A percentile compares a stretch with the other conserved stretches of the same genome.
These are phyloP conservation scores for Telmatherina bonti DNA, from an alignment of 2,797 vertebrate genomes.

Conservation along the genomic window DNA sequence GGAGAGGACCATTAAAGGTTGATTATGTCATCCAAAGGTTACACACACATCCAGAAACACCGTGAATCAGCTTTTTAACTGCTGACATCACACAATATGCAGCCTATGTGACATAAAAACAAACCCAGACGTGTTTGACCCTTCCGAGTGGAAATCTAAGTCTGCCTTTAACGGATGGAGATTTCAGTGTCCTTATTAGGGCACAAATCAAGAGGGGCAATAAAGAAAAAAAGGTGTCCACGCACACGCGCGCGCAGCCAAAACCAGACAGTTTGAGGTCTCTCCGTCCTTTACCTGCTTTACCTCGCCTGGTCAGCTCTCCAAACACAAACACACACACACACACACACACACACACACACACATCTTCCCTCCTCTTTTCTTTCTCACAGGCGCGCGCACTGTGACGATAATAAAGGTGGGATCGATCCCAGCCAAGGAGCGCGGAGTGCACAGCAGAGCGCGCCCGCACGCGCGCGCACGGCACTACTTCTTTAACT, in stretches of 20 bases:
- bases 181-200: slow-evolving; percentile 70
- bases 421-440: slow-evolving; percentile 48
- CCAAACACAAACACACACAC: slow-evolving; percentile 41
- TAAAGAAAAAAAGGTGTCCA: slow-evolving; percentile 18
- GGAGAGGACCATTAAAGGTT: no score
- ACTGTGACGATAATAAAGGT: slow-evolving; percentile 46
- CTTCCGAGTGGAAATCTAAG: slow-evolving; percentile 21
- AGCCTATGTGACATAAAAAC: slow-evolving; percentile 3
- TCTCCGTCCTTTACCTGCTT: slow-evolving; percentile 36
- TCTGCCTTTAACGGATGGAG: slow-evolving; percentile 33
- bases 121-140: background rate
- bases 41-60: background rate
- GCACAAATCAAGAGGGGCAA: slow-evolving; percentile 53
- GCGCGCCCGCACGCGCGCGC: no score
- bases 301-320: slow-evolving; percentile 42
- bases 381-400: slow-evolving; percentile 6
- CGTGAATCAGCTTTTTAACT: background rate
- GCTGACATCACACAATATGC: background rate
- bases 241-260: slow-evolving; percentile 1
- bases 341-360: slow-evolving; percentile 11
- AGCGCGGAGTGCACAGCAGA: slow-evolving; percentile 34
- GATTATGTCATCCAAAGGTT: background rate
- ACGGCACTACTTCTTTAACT: slow-evolving; percentile 51
- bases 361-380: no score
- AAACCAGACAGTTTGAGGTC: slow-evolving; percentile 16